A percentile compares a stretch with the other conserved stretches of the same genome.
Conservation (phyloP, 2,888 invertebrate species). For the Rhyacophila evoluta region DNA sequence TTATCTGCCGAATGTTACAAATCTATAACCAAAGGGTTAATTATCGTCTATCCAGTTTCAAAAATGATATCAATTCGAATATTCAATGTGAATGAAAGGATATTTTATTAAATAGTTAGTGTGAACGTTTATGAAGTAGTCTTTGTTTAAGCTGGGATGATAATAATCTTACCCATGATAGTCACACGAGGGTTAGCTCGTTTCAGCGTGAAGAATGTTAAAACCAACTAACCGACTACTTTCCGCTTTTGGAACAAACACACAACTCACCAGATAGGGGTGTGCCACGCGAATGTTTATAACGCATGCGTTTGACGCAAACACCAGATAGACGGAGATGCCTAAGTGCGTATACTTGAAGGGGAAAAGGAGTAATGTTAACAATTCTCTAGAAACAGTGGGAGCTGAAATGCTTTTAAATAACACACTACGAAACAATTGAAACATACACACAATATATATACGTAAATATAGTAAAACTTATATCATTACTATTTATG, state of each 20-base stretch:
- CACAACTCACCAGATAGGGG: neutral
- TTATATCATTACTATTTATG: too few relatives aligned
- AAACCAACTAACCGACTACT: conserved; percentile 22
- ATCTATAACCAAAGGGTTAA: too few relatives aligned
- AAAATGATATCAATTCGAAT: too few relatives aligned
- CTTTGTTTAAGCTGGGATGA: neutral
- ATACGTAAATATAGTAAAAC: too few relatives aligned
- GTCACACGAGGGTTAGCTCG: conserved; percentile 9
- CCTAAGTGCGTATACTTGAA: neutral
- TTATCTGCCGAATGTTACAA: too few relatives aligned
- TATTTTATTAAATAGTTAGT: neutral
- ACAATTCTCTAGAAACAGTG: neutral
- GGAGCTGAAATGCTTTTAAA: neutral
- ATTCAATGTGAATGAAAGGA: too few relatives aligned
- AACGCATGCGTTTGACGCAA: conserved; percentile 14
- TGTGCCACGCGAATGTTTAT: neutral
- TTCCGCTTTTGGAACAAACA: conserved; percentile 17
- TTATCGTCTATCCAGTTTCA: too few relatives aligned
- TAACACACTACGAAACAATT: too few relatives aligned
- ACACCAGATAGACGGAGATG: neutral
- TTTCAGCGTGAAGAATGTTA: conserved; percentile 20
- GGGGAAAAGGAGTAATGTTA: neutral
- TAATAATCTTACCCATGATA: neutral
- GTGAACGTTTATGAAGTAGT: neutral
- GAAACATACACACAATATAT: too few relatives aligned